Evolutionary conservation across 2,797 vertebrate species (phyloP).

Genomic region (Myiotriccus ornatus): DNA sequence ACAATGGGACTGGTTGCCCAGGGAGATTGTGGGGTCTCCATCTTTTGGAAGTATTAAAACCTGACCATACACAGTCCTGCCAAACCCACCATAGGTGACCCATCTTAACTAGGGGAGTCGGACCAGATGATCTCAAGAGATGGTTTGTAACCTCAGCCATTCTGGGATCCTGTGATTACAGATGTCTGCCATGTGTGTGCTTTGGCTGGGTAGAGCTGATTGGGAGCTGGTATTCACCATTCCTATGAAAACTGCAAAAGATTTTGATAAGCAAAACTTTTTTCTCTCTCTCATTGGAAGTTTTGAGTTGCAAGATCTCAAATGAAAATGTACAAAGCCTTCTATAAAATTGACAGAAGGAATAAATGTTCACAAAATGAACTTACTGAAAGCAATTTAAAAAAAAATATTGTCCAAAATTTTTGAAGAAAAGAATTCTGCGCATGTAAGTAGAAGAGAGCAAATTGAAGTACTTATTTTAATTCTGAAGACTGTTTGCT

Average conservation of each 20-base stretch:
- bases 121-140: not conserved
- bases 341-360: not conserved
- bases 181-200: not conserved
- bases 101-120: not conserved
- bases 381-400: not conserved
- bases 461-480: not conserved
- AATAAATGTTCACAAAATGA: not conserved
- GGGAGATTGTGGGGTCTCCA: too few species aligned
- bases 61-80: not conserved
- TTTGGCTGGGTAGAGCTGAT: not conserved
- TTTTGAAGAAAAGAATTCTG: not conserved
- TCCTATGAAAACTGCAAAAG: not conserved
- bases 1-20: not conserved
- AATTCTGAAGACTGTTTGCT: not conserved
- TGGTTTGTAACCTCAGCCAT: not conserved
- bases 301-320: not conserved
- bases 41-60: not conserved
- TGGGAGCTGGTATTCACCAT: not conserved
- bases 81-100: not conserved
- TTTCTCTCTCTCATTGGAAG: accelerated
- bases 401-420: not conserved
- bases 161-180: not conserved
- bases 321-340: not conserved
- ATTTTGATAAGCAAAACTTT: not conserved
- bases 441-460: not conserved